Percentiles rank a stretch among this genome's conserved stretches.
phyloP scores from a whole-genome alignment of 2,797 vertebrate genomes.

The Sebastes matsubarae region DNA sequence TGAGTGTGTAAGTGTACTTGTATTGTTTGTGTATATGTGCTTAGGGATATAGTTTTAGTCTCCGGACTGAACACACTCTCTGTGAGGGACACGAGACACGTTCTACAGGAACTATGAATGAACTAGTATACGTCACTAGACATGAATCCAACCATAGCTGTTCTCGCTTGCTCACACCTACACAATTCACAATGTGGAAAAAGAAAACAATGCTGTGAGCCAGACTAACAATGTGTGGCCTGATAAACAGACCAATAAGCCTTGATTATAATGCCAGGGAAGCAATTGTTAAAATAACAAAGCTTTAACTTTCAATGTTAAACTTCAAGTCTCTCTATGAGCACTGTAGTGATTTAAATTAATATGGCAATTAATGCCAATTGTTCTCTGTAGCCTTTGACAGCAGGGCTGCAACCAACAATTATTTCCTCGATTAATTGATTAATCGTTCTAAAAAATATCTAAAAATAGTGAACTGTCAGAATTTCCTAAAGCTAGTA shows the following conservation, averaged over 20 bases:
- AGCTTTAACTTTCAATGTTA: not conserved
- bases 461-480: not conserved
- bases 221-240: not conserved
- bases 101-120: not conserved
- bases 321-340: not conserved
- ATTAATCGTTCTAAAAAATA: not conserved
- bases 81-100: not conserved
- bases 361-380: not conserved
- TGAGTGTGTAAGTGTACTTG: not conserved
- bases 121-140: not conserved
- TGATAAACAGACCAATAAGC: not conserved
- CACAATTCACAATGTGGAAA: not conserved
- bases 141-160: not conserved
- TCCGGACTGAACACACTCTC: not conserved
- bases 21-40: not conserved
- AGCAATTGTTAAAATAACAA: not conserved
- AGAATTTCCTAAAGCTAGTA: no score
- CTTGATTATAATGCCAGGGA: not conserved
- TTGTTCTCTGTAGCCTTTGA: not conserved
- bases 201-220: not conserved
- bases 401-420: no score
- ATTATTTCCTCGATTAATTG: not conserved
- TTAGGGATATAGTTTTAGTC: not conserved
- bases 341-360: not conserved
- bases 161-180: not conserved